A percentile compares a stretch with the other conserved stretches of the same genome.
phyloP scores from a whole-genome alignment of 2,888 invertebrate species.

The Galerucella calmariensis region DNA sequence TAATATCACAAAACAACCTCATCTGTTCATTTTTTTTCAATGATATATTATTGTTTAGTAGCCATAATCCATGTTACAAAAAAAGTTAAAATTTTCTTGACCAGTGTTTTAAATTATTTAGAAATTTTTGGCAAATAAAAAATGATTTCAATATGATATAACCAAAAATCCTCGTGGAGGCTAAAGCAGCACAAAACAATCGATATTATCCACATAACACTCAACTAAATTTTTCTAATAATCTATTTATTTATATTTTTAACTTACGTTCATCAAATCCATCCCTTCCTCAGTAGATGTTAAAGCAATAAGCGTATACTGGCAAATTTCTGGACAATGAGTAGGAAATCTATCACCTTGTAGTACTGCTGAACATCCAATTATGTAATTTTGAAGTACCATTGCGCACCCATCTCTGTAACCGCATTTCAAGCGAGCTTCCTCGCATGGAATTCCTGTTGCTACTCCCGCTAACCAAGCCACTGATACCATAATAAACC shows the following conservation, averaged over 20 bases:
- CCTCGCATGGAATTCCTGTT: slow-evolving; percentile 68
- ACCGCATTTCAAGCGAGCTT: slow-evolving; percentile 79
- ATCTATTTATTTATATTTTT: neutral
- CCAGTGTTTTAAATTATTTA: no score
- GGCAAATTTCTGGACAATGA: slow-evolving; percentile 78
- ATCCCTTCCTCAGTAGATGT: slow-evolving; percentile 84
- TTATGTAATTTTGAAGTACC: slow-evolving; percentile 81
- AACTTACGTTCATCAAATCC: slow-evolving; percentile 78
- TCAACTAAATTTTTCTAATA: no score
- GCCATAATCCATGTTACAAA: no score
- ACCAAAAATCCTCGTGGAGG: no score
- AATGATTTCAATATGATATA: no score
- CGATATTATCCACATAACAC: no score
- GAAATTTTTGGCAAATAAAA: no score
- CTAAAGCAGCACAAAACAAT: no score
- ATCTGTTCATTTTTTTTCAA: no score
- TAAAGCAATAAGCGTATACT: slow-evolving; percentile 81
- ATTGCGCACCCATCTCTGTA: slow-evolving; percentile 81
- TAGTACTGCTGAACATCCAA: slow-evolving; percentile 77
- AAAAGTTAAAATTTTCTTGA: no score
- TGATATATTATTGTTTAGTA: no score
- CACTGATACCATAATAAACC: slow-evolving; percentile 62
- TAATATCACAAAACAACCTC: no score
- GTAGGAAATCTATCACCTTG: slow-evolving; percentile 65
- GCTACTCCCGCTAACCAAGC: slow-evolving; percentile 58